Evolutionary conservation across 1,140 invertebrate genomes (phyloP), one percentile per base, ranked within the genome.

Genomic region (Drosophila willistoni): DNA sequence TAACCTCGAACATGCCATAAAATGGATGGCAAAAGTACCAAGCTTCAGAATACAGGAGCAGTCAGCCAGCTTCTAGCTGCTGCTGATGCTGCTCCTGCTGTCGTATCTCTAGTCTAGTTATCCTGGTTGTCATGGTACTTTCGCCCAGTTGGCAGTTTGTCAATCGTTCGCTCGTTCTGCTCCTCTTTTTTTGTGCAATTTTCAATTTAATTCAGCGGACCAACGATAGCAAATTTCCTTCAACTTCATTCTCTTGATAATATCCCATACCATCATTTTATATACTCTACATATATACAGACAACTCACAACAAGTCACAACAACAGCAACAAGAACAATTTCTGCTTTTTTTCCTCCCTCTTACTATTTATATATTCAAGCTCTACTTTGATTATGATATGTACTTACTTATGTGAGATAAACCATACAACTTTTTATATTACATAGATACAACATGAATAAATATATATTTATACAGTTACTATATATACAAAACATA

Each of bases 331-430:
- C 17, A 41, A 68, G 14, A 59, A 60, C 22, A 60, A 34, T 65
- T 61, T 34, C 54, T 60, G 65, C 64, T 60, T 77, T 76, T 79
- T 76, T 79, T 73, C 69, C 22, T 4, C 10, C 34, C 10, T 10
- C 1, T 12, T 72, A 73, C 67, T 86, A 51, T n/a, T 22, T 51
- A 51, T 51, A 51, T 68, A 77, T 70, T 76, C 56, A 54, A 60
- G 66, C 69, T 68, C 62, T 62, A 56, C 51, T 71, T 55, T 73
- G 51, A 73, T 75, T 73, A 73, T 71, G 68, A 71, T 69, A 71
- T 34, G 36, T 55, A 71, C 36, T 29, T 63, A 65, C 13, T 39
- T 36, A 73, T 51, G 44, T 19, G 44, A 51, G 44, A 51, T 51
- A 51, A 22, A 7, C 17, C 7, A 7, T 19, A 9, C 14, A 19